phyloP scores from a whole-genome alignment of 2,113 vertebrate genomes.

The Potamarius usumacintae region DNA sequence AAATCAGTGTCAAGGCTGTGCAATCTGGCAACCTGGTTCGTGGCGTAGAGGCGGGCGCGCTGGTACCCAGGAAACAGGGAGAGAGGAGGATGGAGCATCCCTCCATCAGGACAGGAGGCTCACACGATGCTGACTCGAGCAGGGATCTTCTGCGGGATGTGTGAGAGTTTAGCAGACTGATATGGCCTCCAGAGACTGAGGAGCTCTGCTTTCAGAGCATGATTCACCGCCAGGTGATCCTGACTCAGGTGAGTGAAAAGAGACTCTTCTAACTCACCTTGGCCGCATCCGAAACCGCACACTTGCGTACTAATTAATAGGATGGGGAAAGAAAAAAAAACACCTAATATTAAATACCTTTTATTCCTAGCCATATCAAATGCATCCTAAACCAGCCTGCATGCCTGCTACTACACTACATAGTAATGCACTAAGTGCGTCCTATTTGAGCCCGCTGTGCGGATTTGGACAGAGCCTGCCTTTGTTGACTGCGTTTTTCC shows the following conservation, averaged over 20 bases:
- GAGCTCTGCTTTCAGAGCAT: conserved; percentile 49
- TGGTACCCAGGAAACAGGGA: conserved; percentile 54
- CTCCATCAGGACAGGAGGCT: conserved; percentile 28
- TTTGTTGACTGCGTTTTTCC: not conserved
- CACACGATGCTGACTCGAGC: conserved; percentile 18
- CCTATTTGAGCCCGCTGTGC: no score
- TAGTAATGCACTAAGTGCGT: not conserved
- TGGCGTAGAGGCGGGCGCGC: conserved; percentile 30
- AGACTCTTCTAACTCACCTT: not conserved
- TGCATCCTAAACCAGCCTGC: not conserved
- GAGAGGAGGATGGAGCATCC: conserved; percentile 39
- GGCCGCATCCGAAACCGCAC: not conserved
- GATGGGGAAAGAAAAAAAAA: not conserved
- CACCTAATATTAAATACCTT: not conserved
- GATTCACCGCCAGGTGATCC: conserved; percentile 62
- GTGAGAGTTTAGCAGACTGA: conserved; percentile 5
- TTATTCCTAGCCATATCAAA: no score
- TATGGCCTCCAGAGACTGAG: conserved; percentile 37
- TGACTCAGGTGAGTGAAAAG: conserved; percentile 55
- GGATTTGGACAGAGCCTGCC: not conserved
- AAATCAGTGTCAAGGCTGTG: no score
- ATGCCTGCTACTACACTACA: not conserved
- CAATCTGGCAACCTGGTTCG: conserved; percentile 34
- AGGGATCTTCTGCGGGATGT: conserved; percentile 23
- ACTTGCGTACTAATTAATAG: not conserved